These are phyloP conservation scores for Montipora cactus DNA, from an alignment of 64 coral and sea anemone genomes.

Conservation along the genomic window DNA sequence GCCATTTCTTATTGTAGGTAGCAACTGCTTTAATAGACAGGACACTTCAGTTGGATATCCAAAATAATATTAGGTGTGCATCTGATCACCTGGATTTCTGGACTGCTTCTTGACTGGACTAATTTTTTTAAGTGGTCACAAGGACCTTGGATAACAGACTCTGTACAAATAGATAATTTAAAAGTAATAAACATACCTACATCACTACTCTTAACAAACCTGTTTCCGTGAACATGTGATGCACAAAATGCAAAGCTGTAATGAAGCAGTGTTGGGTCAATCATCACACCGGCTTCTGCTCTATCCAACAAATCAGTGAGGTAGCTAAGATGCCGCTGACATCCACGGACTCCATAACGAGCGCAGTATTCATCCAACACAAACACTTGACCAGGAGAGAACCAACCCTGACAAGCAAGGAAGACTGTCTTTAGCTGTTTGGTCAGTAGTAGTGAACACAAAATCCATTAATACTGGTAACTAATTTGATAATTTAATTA, in stretches of 20 bases:
- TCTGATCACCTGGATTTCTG: too few relatives aligned
- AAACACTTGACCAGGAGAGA: slow-evolving; percentile 99
- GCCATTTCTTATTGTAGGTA: too few relatives aligned
- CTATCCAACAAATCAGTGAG: slow-evolving; percentile 89
- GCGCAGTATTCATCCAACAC: slow-evolving; percentile 97
- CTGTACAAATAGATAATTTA: too few relatives aligned
- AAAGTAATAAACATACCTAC: not conserved
- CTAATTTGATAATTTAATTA: too few relatives aligned
- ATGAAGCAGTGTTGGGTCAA: slow-evolving; percentile 93
- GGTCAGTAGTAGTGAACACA: not conserved
- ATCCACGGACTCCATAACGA: slow-evolving; percentile 96
- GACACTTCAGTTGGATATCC: too few relatives aligned
- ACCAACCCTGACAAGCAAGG: slow-evolving; percentile 84
- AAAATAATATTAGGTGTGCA: too few relatives aligned
- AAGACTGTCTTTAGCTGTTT: not conserved
- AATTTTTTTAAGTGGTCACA: too few relatives aligned
- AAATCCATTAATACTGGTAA: too few relatives aligned
- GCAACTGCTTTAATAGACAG: too few relatives aligned
- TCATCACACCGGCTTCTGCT: slow-evolving; percentile 94
- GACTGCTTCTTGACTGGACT: too few relatives aligned
- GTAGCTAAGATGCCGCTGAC: slow-evolving; percentile 93
- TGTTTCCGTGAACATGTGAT: slow-evolving; percentile 98
- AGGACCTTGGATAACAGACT: too few relatives aligned
- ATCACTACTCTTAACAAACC: slow-evolving; percentile 47
- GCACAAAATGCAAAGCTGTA: slow-evolving; percentile 99